Evolutionary conservation across 2,797 vertebrate species (phyloP), one percentile per base, ranked within the genome.

Genomic region (Oreortyx pictus): DNA sequence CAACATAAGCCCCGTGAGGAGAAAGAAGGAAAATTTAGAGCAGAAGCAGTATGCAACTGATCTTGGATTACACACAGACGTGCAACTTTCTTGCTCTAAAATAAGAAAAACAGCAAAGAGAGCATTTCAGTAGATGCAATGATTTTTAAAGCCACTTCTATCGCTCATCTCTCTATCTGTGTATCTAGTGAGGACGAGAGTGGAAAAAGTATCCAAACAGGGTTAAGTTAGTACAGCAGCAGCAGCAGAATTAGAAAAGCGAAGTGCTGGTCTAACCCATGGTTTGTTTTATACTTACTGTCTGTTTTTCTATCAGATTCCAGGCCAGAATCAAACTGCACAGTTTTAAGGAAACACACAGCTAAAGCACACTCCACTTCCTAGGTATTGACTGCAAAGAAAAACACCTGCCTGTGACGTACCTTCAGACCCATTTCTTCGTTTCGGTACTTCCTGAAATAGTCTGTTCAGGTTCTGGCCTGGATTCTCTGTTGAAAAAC

Each of bases 401-500:
- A 98, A 97, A 98, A 98, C 98, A 98, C 98, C 99, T 99, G 98
- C 98, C 98, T 98, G 98, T 97, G 97, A 99, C 98, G 98, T 98
- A 98, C 98, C 98, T 98, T 99, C 98, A 97, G 98, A 98, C 98
- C 98, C 98, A 98, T 98, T 98, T 99, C 98, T 99, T 98, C 99
- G 98, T 98, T 99, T 99, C 98, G 99, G 98, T 98, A 98, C 98
- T 98, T 99, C 99, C 98, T 99, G 99, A 99, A 99, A 99, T 98
- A 99, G 97, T 98, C 98, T 98, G 98, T 98, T 99, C 98, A 99
- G 98, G 98, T 98, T 99, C 99, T 99, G 99, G 98, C 99, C 99
- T 98, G 99, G 99, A 98, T 99, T 98, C 98, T 99, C 99, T 99
- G 99, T 99, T 98, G 99, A 98, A 99, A 98, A 99, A 99, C 98